Base-by-base conservation (phyloP, 2,113 vertebrate species). In the Chaetura pelagica region DNA sequence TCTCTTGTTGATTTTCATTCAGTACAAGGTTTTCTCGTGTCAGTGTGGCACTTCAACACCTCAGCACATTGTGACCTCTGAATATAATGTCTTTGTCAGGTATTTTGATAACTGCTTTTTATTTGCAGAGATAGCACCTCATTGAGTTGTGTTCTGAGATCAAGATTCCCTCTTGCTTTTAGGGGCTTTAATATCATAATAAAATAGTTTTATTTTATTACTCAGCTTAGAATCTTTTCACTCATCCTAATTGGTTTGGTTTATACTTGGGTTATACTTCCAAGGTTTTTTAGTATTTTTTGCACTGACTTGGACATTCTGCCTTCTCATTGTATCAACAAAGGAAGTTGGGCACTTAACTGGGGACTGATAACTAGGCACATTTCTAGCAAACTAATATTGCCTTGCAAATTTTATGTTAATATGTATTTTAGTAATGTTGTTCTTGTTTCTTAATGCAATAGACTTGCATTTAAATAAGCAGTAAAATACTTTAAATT, bases 131-230 rank as follows among this genome's bases (percentile, higher is more conserved):
- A 87, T 90, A 96, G 89, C 40, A 72, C 51, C 26, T 92, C 52
- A 69, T 42, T 81, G 66, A 94, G 57, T 71, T 94, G 64, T 52
- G n/a, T n/a, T 94, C 44, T 35, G 48, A 86, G 75, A 94, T 97
- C 76, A 94, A 94, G 61, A 79, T 79, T 71, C 32, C 4, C 6
- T 82, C 55, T 82, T 89, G 57, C 18, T 94, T 97, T 89, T 85
- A 94, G 52, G 51, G 52, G 21, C 54, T 77, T 61, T 84, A 76
- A 74, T 83, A 32, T 63, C 74, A 78, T 78, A 95, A 95, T 38
- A 95, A 14, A 93, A 67, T 78, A 59, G 19, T 76, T 96, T 91
- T 80, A 32, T 94, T 97, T 96, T 90, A 90, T 96, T 87, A 66
- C 46, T 86, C 71, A 67, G 12, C 74, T 90, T 68, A 88, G 74